Conservation (phyloP, 2,113 vertebrate genomes). For the Hypomesus transpacificus region DNA sequence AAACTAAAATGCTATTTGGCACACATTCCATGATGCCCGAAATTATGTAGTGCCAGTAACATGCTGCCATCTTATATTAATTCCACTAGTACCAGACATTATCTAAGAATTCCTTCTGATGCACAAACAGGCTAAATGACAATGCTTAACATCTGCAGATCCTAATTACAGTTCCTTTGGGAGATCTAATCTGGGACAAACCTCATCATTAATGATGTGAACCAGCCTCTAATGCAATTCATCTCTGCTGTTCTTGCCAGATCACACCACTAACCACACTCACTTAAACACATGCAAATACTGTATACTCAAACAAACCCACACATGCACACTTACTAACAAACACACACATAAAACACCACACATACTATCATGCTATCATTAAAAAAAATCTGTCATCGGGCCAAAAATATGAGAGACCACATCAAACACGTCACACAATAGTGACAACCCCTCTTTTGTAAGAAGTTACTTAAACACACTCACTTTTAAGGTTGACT, state of each 20-base stretch:
- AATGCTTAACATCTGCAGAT: constrained; percentile 47
- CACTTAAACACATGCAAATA: neutral
- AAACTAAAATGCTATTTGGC: constrained; percentile 17
- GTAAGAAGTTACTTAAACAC: constrained; percentile 45
- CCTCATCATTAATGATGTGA: constrained; percentile 46
- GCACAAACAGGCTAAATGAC: constrained; percentile 32
- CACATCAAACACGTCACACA: constrained; percentile 26
- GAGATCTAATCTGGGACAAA: constrained; percentile 50
- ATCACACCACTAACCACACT: neutral
- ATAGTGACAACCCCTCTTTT: constrained; percentile 40
- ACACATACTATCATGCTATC: neutral
- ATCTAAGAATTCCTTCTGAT: constrained; percentile 4
- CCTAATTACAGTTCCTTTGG: constrained; percentile 54
- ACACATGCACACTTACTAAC: neutral
- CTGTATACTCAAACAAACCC: constrained; percentile 1
- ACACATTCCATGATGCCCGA: neutral
- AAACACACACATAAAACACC: neutral
- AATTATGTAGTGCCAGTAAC: neutral
- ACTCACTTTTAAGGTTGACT: constrained; percentile 61
- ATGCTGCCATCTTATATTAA: neutral
- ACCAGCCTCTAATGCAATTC: constrained; percentile 44
- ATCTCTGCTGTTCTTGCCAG: constrained; percentile 23
- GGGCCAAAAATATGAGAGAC: constrained; percentile 19
- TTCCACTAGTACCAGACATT: constrained; percentile 15
- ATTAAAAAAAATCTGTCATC: constrained; percentile 27